Conservation (phyloP, 1,140 invertebrate genomes). For the Aphelinus certus region DNA sequence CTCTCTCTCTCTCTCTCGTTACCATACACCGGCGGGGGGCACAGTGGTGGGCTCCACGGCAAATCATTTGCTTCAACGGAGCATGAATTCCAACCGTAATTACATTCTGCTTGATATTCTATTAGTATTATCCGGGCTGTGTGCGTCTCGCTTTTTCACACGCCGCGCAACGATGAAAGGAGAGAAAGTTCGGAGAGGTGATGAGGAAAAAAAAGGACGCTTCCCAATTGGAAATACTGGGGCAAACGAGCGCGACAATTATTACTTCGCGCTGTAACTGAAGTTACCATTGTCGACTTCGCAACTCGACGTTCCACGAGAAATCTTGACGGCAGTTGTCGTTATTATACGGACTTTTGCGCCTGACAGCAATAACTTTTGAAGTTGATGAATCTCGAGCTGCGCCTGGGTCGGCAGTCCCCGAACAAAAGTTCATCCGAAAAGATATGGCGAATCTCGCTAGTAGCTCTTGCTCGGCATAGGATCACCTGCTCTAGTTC, state of each 20-base stretch:
- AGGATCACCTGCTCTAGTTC: too few relatives aligned
- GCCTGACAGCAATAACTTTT: too few relatives aligned
- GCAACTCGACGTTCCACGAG: too few relatives aligned
- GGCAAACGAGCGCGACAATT: constrained; percentile 34
- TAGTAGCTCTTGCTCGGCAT: too few relatives aligned
- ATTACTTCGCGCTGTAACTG: not conserved
- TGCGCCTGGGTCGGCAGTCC: too few relatives aligned
- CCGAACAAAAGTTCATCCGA: too few relatives aligned
- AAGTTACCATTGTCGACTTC: not conserved
- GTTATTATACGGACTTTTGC: too few relatives aligned
- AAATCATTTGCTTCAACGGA: constrained; percentile 66
- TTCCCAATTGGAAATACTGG: constrained; percentile 13
- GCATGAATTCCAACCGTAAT: constrained; percentile 67
- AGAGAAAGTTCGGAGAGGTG: not conserved
- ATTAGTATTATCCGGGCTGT: constrained; percentile 61
- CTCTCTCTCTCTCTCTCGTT: constrained; percentile 48
- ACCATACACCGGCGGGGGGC: constrained; percentile 53
- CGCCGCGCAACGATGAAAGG: not conserved
- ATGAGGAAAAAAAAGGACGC: constrained; percentile 6
- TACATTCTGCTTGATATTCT: constrained; percentile 67
- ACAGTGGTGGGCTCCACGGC: constrained; percentile 56
- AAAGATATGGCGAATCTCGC: too few relatives aligned
- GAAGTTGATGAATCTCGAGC: too few relatives aligned
- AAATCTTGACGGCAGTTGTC: too few relatives aligned
- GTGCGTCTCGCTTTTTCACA: constrained; percentile 35